phyloP scores from a whole-genome alignment of 2,797 vertebrate genomes.

The Pampus argenteus region DNA sequence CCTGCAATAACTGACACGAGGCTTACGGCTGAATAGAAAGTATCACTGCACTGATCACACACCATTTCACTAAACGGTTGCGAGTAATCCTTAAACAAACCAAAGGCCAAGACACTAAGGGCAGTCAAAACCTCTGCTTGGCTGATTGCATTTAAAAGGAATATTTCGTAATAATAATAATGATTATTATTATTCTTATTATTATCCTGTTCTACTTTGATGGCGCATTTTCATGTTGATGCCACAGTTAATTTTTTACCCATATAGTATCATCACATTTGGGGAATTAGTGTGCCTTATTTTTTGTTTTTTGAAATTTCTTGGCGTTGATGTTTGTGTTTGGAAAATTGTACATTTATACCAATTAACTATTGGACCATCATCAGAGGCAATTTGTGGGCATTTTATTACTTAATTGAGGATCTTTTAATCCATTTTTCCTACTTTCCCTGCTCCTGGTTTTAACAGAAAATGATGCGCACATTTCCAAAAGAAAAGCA shows the following conservation, averaged over 20 bases:
- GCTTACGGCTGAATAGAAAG: slow-evolving; percentile 56
- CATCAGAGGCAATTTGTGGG: not conserved
- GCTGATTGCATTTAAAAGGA: slow-evolving; percentile 26
- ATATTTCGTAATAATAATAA: slow-evolving; percentile 18
- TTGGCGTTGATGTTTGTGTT: slow-evolving; percentile 2
- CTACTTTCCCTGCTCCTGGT: not conserved
- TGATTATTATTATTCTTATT: too few relatives aligned
- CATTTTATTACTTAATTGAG: not conserved
- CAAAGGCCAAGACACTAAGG: slow-evolving; percentile 30
- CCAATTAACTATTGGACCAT: not conserved
- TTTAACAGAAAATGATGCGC: not conserved
- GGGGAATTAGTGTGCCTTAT: not conserved
- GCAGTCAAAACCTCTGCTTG: slow-evolving; percentile 41
- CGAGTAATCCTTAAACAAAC: slow-evolving; percentile 64
- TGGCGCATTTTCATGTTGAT: not conserved
- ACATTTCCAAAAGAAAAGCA: not conserved
- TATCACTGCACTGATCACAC: slow-evolving; percentile 53
- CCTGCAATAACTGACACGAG: slow-evolving; percentile 28
- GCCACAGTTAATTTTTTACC: not conserved
- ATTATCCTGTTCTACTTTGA: slow-evolving; percentile 3
- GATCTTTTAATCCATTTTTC: not conserved
- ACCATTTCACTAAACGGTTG: slow-evolving; percentile 59
- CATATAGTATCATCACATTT: not conserved
- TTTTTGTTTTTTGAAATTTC: not conserved
- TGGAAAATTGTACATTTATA: slow-evolving; percentile 12